phyloP scores from a whole-genome alignment of 2,113 vertebrate genomes.

The Murina feae region DNA sequence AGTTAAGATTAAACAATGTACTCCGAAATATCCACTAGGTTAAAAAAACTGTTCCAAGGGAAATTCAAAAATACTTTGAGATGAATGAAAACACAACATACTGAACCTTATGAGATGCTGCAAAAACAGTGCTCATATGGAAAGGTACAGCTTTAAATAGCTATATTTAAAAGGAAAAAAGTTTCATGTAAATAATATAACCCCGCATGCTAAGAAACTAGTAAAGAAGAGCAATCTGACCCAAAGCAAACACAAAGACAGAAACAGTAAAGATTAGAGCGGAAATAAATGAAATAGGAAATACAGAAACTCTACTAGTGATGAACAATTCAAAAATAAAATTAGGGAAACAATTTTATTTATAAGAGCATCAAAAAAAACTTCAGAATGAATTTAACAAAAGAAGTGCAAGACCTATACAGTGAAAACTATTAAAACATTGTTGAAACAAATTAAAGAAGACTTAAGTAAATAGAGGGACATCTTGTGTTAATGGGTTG shows the following conservation, averaged over 20 bases:
- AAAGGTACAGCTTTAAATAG: not conserved
- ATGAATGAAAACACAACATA: not conserved
- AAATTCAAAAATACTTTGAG: not conserved
- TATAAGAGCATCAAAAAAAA: not conserved
- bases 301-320: not conserved
- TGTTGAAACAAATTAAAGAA: not conserved
- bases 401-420: not conserved
- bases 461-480: not conserved
- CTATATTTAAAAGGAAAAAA: not conserved
- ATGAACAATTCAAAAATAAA: not conserved
- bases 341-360: not conserved
- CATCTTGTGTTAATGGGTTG: not conserved
- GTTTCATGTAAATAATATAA: not conserved
- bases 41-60: not conserved
- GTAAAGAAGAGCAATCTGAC: not conserved
- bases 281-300: not conserved
- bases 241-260: not conserved
- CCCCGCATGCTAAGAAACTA: not conserved
- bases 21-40: not conserved
- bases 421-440: not conserved
- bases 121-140: not conserved
- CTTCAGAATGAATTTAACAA: not conserved
- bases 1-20: constrained; percentile 10
- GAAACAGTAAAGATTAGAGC: not conserved
- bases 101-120: not conserved